These are phyloP conservation scores for Calyptomena viridis DNA, from an alignment of 2,113 vertebrate species.

Conservation along the genomic window DNA sequence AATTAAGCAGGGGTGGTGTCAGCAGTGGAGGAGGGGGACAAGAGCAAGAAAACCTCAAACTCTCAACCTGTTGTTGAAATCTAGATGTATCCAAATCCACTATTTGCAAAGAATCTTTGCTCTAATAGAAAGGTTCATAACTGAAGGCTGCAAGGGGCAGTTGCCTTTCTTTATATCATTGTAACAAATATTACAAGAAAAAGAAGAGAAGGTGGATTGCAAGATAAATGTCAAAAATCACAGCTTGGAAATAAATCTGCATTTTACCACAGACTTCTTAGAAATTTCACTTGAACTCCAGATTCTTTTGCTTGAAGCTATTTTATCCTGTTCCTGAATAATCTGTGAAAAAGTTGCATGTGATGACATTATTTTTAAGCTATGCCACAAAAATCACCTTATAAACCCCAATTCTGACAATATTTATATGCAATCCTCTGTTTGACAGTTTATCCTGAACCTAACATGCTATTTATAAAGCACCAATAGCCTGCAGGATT, in stretches of 20 bases:
- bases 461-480: slow-evolving; percentile 2
- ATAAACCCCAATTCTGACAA: slow-evolving; percentile 11
- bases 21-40: neutral
- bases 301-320: neutral
- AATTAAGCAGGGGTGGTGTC: neutral
- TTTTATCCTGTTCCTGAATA: neutral
- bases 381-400: neutral
- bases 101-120: neutral
- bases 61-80: neutral
- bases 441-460: neutral
- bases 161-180: neutral
- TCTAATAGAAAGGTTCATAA: neutral
- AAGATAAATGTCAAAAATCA: neutral
- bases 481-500: slow-evolving; percentile 4
- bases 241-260: neutral
- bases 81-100: neutral
- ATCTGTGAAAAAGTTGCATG: neutral
- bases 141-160: neutral
- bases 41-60: neutral
- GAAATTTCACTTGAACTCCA: neutral
- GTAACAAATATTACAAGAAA: neutral
- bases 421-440: neutral
- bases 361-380: neutral
- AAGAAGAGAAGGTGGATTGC: neutral
- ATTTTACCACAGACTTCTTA: neutral